phyloP scores from a whole-genome alignment of 2,113 vertebrate genomes.

The Muntiacus reevesi region DNA sequence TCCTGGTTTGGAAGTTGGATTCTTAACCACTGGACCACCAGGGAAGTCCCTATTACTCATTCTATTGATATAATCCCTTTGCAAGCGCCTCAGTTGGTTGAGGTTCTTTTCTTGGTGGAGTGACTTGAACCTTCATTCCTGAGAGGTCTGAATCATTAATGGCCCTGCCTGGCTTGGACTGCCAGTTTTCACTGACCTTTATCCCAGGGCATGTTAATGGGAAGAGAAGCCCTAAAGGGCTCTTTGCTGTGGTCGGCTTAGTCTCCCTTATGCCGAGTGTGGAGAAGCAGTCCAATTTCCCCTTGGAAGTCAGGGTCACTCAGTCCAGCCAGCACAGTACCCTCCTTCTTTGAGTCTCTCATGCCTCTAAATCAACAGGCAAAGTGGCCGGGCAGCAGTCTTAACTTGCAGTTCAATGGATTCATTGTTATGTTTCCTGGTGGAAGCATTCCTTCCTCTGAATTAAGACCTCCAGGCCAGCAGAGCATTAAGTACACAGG shows the following conservation, averaged over 20 bases:
- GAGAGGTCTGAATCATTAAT: background rate
- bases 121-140: background rate
- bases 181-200: background rate
- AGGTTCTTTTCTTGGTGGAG: background rate
- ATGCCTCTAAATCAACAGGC: background rate
- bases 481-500: background rate
- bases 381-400: background rate
- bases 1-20: background rate
- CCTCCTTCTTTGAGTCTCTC: background rate
- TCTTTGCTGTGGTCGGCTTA: background rate
- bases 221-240: background rate
- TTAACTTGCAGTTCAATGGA: background rate
- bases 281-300: background rate
- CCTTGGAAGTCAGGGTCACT: background rate
- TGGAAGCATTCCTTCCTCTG: background rate
- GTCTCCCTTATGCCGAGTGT: background rate
- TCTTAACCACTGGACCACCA: background rate
- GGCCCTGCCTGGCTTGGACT: background rate
- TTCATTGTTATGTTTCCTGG: background rate
- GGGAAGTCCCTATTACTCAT: background rate
- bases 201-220: background rate
- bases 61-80: background rate
- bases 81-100: background rate
- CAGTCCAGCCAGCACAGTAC: background rate
- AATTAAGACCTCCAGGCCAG: background rate